Base-by-base conservation (phyloP, 2,888 invertebrate species). In the Neocrepidodera transversa region DNA sequence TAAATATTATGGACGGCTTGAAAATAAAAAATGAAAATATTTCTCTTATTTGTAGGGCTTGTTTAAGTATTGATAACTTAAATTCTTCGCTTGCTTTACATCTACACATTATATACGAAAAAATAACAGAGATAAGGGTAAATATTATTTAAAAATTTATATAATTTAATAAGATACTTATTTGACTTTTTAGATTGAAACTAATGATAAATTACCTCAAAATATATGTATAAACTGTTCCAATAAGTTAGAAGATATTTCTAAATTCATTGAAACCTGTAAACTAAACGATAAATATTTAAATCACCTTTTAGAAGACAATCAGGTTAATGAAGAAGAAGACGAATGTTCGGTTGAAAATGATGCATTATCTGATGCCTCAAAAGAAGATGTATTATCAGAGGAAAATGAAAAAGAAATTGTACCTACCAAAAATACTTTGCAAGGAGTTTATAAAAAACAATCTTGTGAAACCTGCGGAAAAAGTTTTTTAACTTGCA, bases 61-160 rank as follows among this genome's bases (percentile, higher is more conserved):
- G 63, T 32, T 52, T 63, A 7, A 40, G 23, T 30, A 13, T 11
- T n/a, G 40, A 49, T n/a, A 48, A 63, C 10, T 13, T 63, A 23
- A 47, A 52, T 3, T 23, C 58, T 48, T 26, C 48, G 7, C 6
- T 38, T 8, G 28, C 53, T 4, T 42, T 45, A 6, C 32, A 42
- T 28, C 54, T 60, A 13, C 16, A 11, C 11, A 13, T 23, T 4
- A 55, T 56, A 17, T 63, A 60, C 14, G 52, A 60, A 52, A 47
- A 55, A 38, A 30, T 63, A 49, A 60, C 63, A 26, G 52, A 51
- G 1, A 38, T 63, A 35, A 55, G 58, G 58, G 63, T 63, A 40
- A 38, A 52, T 42, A 18, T 13, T 8, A n/a, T 5, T 1, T 16
- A 8, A 18, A 26, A 30, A 20, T 26, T 30, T 38, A 8, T 10